A percentile compares a stretch with the other conserved stretches of the same genome.
Evolutionary conservation across 1,140 invertebrate genomes (phyloP).

Genomic region (Caenorhabditis briggsae): DNA sequence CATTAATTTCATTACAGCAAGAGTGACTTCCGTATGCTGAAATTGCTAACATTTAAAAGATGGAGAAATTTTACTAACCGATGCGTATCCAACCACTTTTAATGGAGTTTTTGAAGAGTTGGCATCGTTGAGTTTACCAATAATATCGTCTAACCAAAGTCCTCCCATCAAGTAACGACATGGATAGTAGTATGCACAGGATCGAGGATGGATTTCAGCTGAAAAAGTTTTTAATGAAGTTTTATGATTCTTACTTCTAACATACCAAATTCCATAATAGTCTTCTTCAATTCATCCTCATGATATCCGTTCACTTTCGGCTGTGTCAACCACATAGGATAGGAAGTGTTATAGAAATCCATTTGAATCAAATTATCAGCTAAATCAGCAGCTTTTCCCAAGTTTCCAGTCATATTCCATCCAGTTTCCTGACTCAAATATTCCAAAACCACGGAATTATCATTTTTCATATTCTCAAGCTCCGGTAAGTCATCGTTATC

Average conservation of each 20-base stretch:
- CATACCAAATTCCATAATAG: conserved; percentile 32
- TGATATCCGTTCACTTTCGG: conserved; percentile 21
- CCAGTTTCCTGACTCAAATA: conserved; percentile 64
- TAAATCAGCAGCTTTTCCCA: conserved; percentile 67
- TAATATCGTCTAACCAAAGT: conserved; percentile 65
- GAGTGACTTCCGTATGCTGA: conserved; percentile 68
- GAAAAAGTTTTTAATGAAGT: conserved; percentile 18
- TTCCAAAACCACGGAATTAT: conserved; percentile 55
- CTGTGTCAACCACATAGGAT: conserved; percentile 6
- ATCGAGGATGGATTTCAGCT: conserved; percentile 68
- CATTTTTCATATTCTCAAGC: conserved; percentile 61
- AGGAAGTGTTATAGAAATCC: conserved; percentile 41
- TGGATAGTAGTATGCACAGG: conserved; percentile 66
- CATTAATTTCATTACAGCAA: conserved; percentile 68
- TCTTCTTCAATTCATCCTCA: conserved; percentile 25
- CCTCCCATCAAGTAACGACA: conserved; percentile 67
- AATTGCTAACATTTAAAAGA: neutral
- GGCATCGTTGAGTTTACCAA: conserved; percentile 42
- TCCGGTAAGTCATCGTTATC: conserved; percentile 65
- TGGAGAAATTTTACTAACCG: conserved; percentile 34
- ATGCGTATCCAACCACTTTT: conserved; percentile 65
- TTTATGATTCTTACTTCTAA: neutral
- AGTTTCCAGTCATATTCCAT: conserved; percentile 60
- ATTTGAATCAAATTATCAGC: conserved; percentile 70
- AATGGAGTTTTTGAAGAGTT: conserved; percentile 28